Evolutionary conservation across 2,888 invertebrate species (phyloP).

Genomic region (Sclerodermus sp.): DNA sequence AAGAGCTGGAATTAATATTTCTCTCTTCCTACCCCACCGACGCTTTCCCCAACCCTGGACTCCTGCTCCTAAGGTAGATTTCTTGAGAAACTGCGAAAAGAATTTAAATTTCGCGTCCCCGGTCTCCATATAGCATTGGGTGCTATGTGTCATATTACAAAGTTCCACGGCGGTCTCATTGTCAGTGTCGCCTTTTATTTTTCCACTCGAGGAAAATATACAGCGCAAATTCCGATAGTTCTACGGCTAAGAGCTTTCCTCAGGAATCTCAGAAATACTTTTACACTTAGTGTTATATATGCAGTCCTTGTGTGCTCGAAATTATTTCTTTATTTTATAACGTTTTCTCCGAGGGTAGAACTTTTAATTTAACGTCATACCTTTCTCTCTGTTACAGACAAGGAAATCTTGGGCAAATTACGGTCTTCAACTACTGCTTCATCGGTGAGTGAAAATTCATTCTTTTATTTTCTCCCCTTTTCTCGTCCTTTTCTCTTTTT

Average conservation of each 20-base stretch:
- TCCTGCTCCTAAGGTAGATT: constrained; percentile 17
- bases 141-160: constrained; percentile 32
- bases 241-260: not conserved
- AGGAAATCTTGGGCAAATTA: too few species aligned
- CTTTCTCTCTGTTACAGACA: too few species aligned
- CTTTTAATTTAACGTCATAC: too few species aligned
- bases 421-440: too few species aligned
- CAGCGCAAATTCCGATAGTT: constrained; percentile 23
- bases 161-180: constrained; percentile 22
- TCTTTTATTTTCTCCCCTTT: too few species aligned
- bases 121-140: constrained; percentile 21
- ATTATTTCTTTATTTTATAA: too few species aligned
- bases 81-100: constrained; percentile 29
- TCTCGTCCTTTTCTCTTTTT: too few species aligned
- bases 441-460: too few species aligned
- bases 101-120: constrained; percentile 33
- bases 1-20: constrained; percentile 36
- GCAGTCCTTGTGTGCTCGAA: too few species aligned
- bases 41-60: not conserved
- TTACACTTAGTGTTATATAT: too few species aligned
- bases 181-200: constrained; percentile 24
- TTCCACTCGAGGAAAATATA: constrained; percentile 22
- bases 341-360: too few species aligned
- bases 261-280: too few species aligned
- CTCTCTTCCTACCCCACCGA: constrained; percentile 23